phyloP scores from a whole-genome alignment of 2,888 invertebrate species.

The Blomia tropicalis region DNA sequence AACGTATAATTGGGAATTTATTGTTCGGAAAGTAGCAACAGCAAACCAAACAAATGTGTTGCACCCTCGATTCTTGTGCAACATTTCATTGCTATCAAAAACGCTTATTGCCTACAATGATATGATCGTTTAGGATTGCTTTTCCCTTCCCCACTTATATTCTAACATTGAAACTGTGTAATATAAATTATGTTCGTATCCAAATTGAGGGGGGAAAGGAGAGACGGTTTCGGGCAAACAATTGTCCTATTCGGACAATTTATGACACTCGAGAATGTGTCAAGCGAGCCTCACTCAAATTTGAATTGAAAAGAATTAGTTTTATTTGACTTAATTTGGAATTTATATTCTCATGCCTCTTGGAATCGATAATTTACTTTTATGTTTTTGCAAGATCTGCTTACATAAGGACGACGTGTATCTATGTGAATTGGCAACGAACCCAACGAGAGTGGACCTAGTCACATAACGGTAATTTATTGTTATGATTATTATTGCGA shows the following conservation, averaged over 20 bases:
- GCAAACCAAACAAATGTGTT: not conserved
- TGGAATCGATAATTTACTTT: slow-evolving; percentile 15
- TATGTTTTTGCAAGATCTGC: no score
- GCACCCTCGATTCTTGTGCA: no score
- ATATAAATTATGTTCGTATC: not conserved
- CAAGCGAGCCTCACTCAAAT: not conserved
- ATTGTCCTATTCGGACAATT: slow-evolving; percentile 6
- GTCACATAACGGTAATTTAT: slow-evolving; percentile 4
- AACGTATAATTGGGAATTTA: slow-evolving; percentile 13
- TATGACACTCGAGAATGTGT: slow-evolving; percentile 8
- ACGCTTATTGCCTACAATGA: no score
- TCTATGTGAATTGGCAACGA: not conserved
- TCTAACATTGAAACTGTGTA: not conserved
- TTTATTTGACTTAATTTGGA: slow-evolving; percentile 18
- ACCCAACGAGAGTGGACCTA: not conserved
- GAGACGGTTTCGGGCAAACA: no score
- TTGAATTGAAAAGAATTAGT: slow-evolving; percentile 11
- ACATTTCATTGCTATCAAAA: no score
- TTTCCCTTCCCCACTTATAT: not conserved
- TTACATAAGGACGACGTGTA: no score
- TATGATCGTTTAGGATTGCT: not conserved
- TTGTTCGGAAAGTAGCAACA: slow-evolving; percentile 7
- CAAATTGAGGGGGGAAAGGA: no score
- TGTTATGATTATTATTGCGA: not conserved
- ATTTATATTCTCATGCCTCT: slow-evolving; percentile 16